Base-by-base conservation (phyloP, 37 sponge, comb jelly and placozoan genomes). In the Oscarella lobularis region DNA sequence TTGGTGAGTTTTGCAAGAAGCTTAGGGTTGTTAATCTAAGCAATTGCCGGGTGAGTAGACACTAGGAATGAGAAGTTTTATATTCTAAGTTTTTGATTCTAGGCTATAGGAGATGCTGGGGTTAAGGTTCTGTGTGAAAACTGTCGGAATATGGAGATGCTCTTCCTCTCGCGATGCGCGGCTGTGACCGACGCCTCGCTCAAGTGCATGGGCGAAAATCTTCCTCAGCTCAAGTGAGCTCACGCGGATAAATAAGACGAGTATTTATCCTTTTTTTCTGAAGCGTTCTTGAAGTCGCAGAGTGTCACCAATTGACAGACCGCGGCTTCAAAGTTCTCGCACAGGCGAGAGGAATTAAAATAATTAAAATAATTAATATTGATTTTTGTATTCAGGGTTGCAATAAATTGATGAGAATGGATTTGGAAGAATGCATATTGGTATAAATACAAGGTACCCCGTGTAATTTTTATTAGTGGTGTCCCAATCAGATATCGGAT, bases 401-500 rank as follows among this genome's bases (percentile, higher is more conserved):
- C 31, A 78, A 67, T 37, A 67, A 48, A 14, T 48, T 78, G 2
- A 68, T 67, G 73, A 78, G 67, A 29, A 78, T 78, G 79, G 79
- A 78, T 39, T 39, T 78, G 5, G 79, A 78, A 32, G 79, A 78
- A 37, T 78, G 79, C 39, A 60, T 67, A 38, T 68, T 68, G 79
- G 79, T 78, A 35, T 72, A 73, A 36, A 66, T 76, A 3, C n/a
- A n/a, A n/a, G n/a, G n/a, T n/a, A n/a, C n/a, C n/a, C n/a, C n/a
- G n/a, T n/a, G n/a, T n/a, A n/a, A n/a, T n/a, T n/a, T n/a, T n/a
- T n/a, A n/a, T n/a, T 14, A 6, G 72, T 14, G 32, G 9, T 14
- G 72, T 69, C 29, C 14, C n/a, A 31, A 14, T 2, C 82, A 95
- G 96, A 90, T 95, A 37, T 85, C 93, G 73, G 94, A 96, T 68